These are phyloP conservation scores for Kryptolebias ocellatus DNA, from an alignment of 2,797 vertebrate genomes.

Conservation along the genomic window DNA sequence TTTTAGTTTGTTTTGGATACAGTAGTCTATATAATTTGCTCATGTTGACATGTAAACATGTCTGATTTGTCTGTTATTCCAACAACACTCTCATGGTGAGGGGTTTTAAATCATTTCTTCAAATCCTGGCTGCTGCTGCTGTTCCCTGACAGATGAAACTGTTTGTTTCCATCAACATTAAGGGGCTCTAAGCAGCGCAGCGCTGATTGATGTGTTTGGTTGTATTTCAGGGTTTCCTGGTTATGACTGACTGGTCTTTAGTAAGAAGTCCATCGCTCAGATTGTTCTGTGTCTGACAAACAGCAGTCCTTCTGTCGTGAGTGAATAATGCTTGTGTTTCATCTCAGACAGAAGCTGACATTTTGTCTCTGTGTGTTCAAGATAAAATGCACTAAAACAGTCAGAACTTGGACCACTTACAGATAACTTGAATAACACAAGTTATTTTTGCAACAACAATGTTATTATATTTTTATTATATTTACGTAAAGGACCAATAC, in stretches of 20 bases:
- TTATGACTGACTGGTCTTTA: constrained; percentile 21
- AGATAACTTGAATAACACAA: neutral
- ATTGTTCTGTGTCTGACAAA: constrained; percentile 11
- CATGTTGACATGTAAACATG: neutral
- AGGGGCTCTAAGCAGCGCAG: neutral
- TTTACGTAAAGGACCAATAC: no score
- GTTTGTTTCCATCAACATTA: constrained; percentile 23
- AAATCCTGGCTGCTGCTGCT: neutral
- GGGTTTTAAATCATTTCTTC: constrained; percentile 8
- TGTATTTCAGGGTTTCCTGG: constrained; percentile 11
- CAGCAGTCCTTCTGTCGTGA: constrained; percentile 26
- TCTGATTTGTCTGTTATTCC: constrained; percentile 1
- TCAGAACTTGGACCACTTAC: neutral
- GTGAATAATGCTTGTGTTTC: constrained; percentile 27
- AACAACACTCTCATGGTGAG: constrained; percentile 22
- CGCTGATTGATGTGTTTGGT: constrained; percentile 32
- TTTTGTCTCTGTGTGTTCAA: constrained; percentile 9
- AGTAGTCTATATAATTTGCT: constrained; percentile 3
- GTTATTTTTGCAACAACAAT: neutral
- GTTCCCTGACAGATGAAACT: constrained; percentile 23
- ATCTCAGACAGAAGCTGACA: constrained; percentile 7
- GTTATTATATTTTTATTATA: no score
- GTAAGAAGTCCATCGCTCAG: constrained; percentile 21
- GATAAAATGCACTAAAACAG: constrained; percentile 8
- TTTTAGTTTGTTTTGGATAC: constrained; percentile 1